phyloP scores from a whole-genome alignment of 2,888 invertebrate species.

The Taphrorychus bicolor region DNA sequence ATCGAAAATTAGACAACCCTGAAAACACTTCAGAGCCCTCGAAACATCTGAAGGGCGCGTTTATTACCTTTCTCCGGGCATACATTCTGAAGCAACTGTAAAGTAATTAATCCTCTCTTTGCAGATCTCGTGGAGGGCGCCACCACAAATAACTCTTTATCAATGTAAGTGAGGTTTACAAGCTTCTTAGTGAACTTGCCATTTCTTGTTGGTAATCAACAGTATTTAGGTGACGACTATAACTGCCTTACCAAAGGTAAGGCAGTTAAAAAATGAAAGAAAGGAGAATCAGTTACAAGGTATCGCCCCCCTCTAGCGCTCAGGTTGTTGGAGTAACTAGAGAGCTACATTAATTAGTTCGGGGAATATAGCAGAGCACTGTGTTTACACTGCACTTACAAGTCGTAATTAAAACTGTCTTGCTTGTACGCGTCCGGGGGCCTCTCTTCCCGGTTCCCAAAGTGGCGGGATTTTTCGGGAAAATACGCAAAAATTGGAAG shows the following conservation, averaged over 20 bases:
- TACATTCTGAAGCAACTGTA: slow-evolving; percentile 36
- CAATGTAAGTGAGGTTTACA: not conserved
- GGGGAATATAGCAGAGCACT: slow-evolving; percentile 41
- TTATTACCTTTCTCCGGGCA: slow-evolving; percentile 39
- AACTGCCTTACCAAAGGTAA: too few species aligned
- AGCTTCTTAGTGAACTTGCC: not conserved
- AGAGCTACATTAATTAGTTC: slow-evolving; percentile 47
- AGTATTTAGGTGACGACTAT: too few species aligned
- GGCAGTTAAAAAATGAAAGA: not conserved
- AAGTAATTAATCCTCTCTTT: slow-evolving; percentile 39
- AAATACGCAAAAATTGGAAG: too few species aligned
- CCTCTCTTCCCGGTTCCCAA: slow-evolving; percentile 27
- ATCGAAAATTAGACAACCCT: slow-evolving; percentile 34
- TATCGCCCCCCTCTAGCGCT: slow-evolving; percentile 22
- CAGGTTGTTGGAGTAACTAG: slow-evolving; percentile 35
- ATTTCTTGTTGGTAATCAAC: not conserved
- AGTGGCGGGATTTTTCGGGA: too few species aligned
- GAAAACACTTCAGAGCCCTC: slow-evolving; percentile 27
- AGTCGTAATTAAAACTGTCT: slow-evolving; percentile 44
- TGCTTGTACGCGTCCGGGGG: slow-evolving; percentile 30
- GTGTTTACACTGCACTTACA: slow-evolving; percentile 44
- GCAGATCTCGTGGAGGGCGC: slow-evolving; percentile 18
- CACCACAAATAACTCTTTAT: too few species aligned
- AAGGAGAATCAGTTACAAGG: slow-evolving; percentile 19
- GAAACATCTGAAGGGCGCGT: slow-evolving; percentile 25